Conservation (phyloP, 2,113 vertebrate genomes). For the Alexandromys fortis region DNA sequence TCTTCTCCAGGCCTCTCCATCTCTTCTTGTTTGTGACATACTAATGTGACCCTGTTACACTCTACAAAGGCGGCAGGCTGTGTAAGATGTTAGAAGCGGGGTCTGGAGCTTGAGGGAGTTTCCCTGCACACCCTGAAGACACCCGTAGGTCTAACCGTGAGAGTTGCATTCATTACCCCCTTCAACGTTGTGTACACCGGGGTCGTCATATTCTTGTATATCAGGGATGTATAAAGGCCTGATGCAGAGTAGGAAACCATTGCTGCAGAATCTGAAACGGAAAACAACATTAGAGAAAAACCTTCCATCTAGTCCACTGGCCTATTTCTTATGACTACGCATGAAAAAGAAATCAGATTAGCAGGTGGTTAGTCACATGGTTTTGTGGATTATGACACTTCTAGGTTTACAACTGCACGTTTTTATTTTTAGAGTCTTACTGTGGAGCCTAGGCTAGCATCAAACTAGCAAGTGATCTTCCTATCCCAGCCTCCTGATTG, state of each 20-base stretch:
- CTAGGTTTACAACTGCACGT: neutral
- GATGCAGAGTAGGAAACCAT: slow-evolving; percentile 90
- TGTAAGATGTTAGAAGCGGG: slow-evolving; percentile 62
- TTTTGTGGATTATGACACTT: neutral
- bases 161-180: slow-evolving; percentile 89
- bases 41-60: slow-evolving; percentile 43
- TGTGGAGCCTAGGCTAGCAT: neutral
- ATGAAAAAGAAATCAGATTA: slow-evolving; percentile 13
- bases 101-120: slow-evolving; percentile 48
- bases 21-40: slow-evolving; percentile 63
- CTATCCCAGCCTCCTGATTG: neutral
- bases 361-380: neutral
- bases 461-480: neutral
- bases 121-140: slow-evolving; percentile 9
- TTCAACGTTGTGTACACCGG: slow-evolving; percentile 96
- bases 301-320: neutral
- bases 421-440: neutral
- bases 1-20: slow-evolving; percentile 66
- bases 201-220: slow-evolving; percentile 95
- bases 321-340: slow-evolving; percentile 18
- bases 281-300: slow-evolving; percentile 26
- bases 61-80: slow-evolving; percentile 39
- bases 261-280: slow-evolving; percentile 87
- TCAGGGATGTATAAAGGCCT: slow-evolving; percentile 94
- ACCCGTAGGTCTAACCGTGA: slow-evolving; percentile 48